phyloP scores from a whole-genome alignment of 2,888 invertebrate species.

The Acleris emargana region DNA sequence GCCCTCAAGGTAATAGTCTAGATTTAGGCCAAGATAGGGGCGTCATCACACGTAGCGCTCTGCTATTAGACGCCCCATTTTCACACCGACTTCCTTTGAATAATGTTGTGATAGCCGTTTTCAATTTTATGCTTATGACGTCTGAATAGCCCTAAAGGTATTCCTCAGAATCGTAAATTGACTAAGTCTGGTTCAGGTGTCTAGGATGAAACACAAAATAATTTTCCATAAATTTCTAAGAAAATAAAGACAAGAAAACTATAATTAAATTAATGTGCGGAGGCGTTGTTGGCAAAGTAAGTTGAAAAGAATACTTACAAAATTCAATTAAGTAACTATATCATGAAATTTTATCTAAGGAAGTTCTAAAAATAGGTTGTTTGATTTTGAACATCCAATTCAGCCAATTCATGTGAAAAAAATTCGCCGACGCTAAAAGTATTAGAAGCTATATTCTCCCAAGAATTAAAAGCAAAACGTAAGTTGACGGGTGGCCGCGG shows the following conservation, averaged over 20 bases:
- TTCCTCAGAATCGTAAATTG: not conserved
- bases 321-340: not conserved
- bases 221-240: too few species aligned
- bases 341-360: not conserved
- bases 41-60: conserved; percentile 69
- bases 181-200: too few species aligned
- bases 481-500: conserved; percentile 56
- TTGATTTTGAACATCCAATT: too few species aligned
- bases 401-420: too few species aligned
- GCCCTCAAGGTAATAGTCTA: conserved; percentile 53
- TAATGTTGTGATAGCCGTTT: conserved; percentile 61
- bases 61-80: conserved; percentile 69
- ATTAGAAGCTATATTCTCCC: conserved; percentile 58
- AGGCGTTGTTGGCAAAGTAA: too few species aligned
- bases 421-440: conserved; percentile 47
- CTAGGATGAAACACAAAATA: too few species aligned
- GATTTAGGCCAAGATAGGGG: conserved; percentile 75
- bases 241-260: too few species aligned
- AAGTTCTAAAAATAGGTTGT: too few species aligned
- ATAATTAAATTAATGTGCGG: too few species aligned
- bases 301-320: too few species aligned
- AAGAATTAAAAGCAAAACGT: conserved; percentile 62
- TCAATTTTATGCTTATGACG: conserved; percentile 43
- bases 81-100: conserved; percentile 72
- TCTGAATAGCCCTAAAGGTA: conserved; percentile 19